Base-by-base conservation (phyloP, 2,888 invertebrate genomes). In the Hydropsyche betteni region DNA sequence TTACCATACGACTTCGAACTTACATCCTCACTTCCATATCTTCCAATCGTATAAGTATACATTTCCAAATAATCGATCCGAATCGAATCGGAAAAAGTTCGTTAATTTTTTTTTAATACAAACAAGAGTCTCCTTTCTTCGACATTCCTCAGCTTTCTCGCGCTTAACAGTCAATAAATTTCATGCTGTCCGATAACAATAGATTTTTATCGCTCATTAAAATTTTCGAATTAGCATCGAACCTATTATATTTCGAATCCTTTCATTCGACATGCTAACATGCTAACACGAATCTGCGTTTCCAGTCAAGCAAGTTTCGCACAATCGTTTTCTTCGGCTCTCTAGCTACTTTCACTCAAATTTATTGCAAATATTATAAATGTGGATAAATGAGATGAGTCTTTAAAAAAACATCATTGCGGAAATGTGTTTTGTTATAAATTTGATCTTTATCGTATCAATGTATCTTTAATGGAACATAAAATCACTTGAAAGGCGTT, bases 261-360 rank as follows among this genome's bases (percentile, higher is more conserved):
- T 70, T 70, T 69, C 53, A 34, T 44, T 12, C 34, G 70, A 70
- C 70, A 70, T 53, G 70, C 70, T 70, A 70, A 70, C 70, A 70
- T 70, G 70, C 53, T 70, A 70, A 70, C 70, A 70, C 70, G 70
- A 70, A 70, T 70, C 70, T 44, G 34, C 38, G 70, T 52, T 52
- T 70, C 70, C 70, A 53, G 70, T 70, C 51, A 53, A 36, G 70
- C 70, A 6, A 34, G 70, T 70, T 70, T 58, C 14, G 33, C 51
- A 70, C 70, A 70, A 53, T 33, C 44, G 69, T 50, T 8, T 16
- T n/a, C 68, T 4, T 38, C 5, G 10, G 68, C 36, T 14, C 38
- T n/a, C 4, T n/a, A 44, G 69, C 12, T n/a, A 44, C 69, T 69
- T 69, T 69, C 69, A 69, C 69, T 69, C 69, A 24, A 14, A 16